Base-by-base conservation (phyloP, 1,140 invertebrate species). In the Lordiphosa clarofinis region DNA sequence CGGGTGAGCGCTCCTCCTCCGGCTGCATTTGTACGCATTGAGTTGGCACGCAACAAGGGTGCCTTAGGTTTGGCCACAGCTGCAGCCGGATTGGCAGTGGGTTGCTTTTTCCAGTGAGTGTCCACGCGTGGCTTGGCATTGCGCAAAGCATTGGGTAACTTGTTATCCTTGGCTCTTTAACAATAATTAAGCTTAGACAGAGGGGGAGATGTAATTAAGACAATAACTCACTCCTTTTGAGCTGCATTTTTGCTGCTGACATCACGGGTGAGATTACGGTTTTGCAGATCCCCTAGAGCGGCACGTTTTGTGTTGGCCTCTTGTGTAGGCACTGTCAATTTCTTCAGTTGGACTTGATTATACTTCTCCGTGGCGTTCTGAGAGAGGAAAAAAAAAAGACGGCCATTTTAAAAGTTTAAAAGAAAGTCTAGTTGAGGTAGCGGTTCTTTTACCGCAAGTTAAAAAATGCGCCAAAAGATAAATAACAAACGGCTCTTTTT, bases 281-380 rank as follows among this genome's bases (percentile, higher is more conserved):
- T 88, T 28, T 88, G 87, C n/a, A 88, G 35, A 42, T 88, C 87
- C 31, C 87, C 87, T 4, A 88, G 46, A 12, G 87, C 87, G 28
- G 87, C 76, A 31, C 87, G 76, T 54, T 87, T 88, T 57, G 81
- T 86, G 60, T 69, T 74, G 13, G 63, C 76, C 62, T 74, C 78
- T 36, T 72, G 65, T 24, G 69, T 53, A 64, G 66, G 56, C 58
- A 65, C 73, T 57, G 70, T 79, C 64, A 88, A 49, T 70, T 87
- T 88, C 57, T 88, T 88, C 15, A 73, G 21, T 53, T 78, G 68
- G 13, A 75, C 64, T 13, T 81, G 74, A n/a, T 82, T 79, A 12
- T 63, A 57, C 15, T 82, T 86, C 49, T 82, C 84, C 28, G 56
- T 49, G 28, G 86, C 73, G 60, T 88, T 88, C 87, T 88, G 19